These are phyloP conservation scores for Pampus argenteus DNA, from an alignment of 2,797 vertebrate genomes.

Conservation along the genomic window DNA sequence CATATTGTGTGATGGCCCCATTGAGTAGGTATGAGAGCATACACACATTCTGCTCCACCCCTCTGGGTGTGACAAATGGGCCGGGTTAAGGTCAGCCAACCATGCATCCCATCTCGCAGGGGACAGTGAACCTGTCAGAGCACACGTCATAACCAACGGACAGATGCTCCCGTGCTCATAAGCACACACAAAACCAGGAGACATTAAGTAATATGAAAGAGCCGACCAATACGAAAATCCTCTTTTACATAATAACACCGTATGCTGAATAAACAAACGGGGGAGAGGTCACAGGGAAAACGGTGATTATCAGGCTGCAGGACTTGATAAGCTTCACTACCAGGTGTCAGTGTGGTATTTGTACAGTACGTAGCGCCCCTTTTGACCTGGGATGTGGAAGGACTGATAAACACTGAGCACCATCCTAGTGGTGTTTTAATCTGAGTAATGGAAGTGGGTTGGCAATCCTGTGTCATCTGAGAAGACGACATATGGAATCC, in stretches of 20 bases:
- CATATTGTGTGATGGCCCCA: constrained; percentile 24
- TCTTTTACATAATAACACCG: constrained; percentile 31
- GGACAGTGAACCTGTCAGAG: constrained; percentile 42
- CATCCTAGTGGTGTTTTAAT: constrained; percentile 17
- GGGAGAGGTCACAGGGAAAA: constrained; percentile 25
- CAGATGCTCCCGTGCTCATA: constrained; percentile 46
- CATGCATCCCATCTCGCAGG: constrained; percentile 46
- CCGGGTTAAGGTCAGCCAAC: constrained; percentile 48
- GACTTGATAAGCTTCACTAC: constrained; percentile 18
- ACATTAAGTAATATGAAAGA: constrained; percentile 30
- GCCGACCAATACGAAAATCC: constrained; percentile 21
- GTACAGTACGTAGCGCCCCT: background rate
- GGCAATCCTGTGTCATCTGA: constrained; percentile 18
- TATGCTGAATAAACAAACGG: constrained; percentile 27
- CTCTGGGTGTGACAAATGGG: constrained; percentile 44
- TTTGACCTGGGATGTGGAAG: constrained; percentile 22
- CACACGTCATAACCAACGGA: constrained; percentile 10
- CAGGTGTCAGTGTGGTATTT: constrained; percentile 38
- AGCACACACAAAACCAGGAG: constrained; percentile 23
- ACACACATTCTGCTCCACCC: constrained; percentile 9
- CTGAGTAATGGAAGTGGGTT: constrained; percentile 10
- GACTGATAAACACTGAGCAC: background rate
- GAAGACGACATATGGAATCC: constrained; percentile 10
- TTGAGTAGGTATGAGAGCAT: constrained; percentile 5
- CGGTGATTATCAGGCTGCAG: constrained; percentile 22